Evolutionary conservation across 2,113 vertebrate species (phyloP), one percentile per base, ranked within the genome.

Genomic region (Bolborhynchus lineola): DNA sequence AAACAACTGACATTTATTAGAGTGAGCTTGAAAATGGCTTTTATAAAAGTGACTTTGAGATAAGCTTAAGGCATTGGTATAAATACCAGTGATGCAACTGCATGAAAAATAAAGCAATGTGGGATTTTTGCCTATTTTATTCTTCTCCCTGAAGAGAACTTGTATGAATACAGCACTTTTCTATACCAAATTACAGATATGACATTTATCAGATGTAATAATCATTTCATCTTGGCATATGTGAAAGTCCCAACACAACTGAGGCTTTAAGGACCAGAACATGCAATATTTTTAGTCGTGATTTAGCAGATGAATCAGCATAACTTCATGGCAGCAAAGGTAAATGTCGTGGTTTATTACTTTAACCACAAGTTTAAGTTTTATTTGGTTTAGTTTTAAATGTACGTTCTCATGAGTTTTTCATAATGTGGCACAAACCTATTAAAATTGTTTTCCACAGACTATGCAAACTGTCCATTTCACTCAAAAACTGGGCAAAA

Each of bases 11-110:
- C 42, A 88, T 86, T 90, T 93, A 35, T 88, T 78, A 70, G 76
- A 16, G 15, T 74, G 47, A 90, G 16, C 29, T 77, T 33, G 25
- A 90, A 85, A 85, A 29, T 57, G 25, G 26, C 62, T 93, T 92
- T 92, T 86, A 91, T 78, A 89, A 93, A 94, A 93, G 63, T 75
- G 44, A 76, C 39, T 93, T 59, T 55, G 37, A 88, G 60, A 76
- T 84, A 78, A 91, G 64, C 67, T 93, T 81, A 83, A 82, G 81
- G 60, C 50, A 16, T 41, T 71, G 35, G 24, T 72, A 63, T 91
- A 90, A 91, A 91, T 86, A 82, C 44, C 75, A 84, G 16, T 44
- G 68, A 63, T 44, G 62, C 37, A 86, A 80, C 11, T 46, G 82
- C 82, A 88, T 59, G 68, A 80, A 93, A 88, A 91, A 65, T 28